Percentiles rank a stretch among this genome's conserved stretches.
These are phyloP conservation scores for Alouatta palliata DNA, from an alignment of 2,113 vertebrate species.

Conservation along the genomic window DNA sequence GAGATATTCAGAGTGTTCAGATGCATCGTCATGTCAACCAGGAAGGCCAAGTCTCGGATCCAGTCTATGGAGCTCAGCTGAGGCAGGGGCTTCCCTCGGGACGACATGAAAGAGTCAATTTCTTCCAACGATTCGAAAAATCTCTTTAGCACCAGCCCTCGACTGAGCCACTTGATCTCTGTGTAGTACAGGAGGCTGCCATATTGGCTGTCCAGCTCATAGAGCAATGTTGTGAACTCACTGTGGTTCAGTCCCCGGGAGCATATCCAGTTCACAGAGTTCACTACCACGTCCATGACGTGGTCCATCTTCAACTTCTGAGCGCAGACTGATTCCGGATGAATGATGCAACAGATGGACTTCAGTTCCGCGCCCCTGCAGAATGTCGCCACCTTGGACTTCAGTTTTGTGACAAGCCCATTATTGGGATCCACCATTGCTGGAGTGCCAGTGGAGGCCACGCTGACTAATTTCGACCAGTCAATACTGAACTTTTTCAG, in stretches of 20 bases:
- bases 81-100: constrained; percentile 65
- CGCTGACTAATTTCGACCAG: constrained; percentile 73
- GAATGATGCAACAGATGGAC: constrained; percentile 75
- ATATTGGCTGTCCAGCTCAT: constrained; percentile 72
- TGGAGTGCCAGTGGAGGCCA: constrained; percentile 62
- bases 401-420: constrained; percentile 62
- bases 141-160: constrained; percentile 68
- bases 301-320: constrained; percentile 74
- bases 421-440: constrained; percentile 43
- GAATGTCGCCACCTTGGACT: constrained; percentile 59
- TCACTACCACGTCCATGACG: constrained; percentile 73
- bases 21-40: constrained; percentile 71
- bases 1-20: constrained; percentile 57
- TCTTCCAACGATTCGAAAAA: constrained; percentile 75
- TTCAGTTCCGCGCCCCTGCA: constrained; percentile 63
- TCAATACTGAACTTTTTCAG: constrained; percentile 67
- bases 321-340: constrained; percentile 69
- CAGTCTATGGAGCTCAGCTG: constrained; percentile 68
- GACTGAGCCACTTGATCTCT: constrained; percentile 69
- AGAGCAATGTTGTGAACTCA: constrained; percentile 73
- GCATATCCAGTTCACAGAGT: constrained; percentile 79
- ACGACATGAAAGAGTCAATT: constrained; percentile 70
- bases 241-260: constrained; percentile 77
- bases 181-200: constrained; percentile 75
- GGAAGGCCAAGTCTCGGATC: constrained; percentile 74